Conservation (phyloP, 2,888 invertebrate species). For the Schizotus pectinicornis region DNA sequence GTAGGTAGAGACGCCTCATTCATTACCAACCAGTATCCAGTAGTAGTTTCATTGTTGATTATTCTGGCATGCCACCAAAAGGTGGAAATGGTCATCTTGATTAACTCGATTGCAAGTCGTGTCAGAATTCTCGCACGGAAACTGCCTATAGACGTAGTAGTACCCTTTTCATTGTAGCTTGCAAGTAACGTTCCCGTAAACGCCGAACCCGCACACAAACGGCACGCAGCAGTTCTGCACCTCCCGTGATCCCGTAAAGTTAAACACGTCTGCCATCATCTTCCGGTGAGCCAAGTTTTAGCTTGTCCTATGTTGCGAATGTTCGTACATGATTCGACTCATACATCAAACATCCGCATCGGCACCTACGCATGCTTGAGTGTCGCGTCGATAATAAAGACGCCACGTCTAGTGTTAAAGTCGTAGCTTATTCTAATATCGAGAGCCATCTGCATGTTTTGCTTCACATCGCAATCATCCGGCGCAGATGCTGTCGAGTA, state of each 20-base stretch:
- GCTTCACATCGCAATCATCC: constrained; percentile 13
- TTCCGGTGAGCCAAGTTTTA: constrained; percentile 38
- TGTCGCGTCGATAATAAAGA: constrained; percentile 19
- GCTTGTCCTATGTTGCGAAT: constrained; percentile 23
- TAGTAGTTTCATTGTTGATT: constrained; percentile 9
- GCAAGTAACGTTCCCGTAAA: constrained; percentile 15
- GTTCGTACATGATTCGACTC: constrained; percentile 25
- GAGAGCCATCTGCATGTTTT: constrained; percentile 18
- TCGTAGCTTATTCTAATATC: constrained; percentile 2
- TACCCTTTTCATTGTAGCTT: constrained; percentile 10
- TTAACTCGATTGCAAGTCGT: background rate
- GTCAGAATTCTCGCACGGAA: constrained; percentile 15
- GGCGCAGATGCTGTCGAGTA: constrained; percentile 13
- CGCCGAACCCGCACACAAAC: constrained; percentile 23
- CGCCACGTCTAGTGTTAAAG: constrained; percentile 12
- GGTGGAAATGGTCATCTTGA: background rate
- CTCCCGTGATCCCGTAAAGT: constrained; percentile 25
- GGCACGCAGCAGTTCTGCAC: constrained; percentile 31
- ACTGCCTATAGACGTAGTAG: constrained; percentile 10
- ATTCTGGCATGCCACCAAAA: background rate
- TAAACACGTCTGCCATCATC: constrained; percentile 23
- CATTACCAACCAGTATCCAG: constrained; percentile 5
- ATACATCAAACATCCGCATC: constrained; percentile 31
- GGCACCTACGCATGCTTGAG: constrained; percentile 20
- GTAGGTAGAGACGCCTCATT: background rate